A percentile compares a stretch with the other conserved stretches of the same genome.
Conservation (phyloP, 92 coral and sea anemone species). For the Diadumene lineata region DNA sequence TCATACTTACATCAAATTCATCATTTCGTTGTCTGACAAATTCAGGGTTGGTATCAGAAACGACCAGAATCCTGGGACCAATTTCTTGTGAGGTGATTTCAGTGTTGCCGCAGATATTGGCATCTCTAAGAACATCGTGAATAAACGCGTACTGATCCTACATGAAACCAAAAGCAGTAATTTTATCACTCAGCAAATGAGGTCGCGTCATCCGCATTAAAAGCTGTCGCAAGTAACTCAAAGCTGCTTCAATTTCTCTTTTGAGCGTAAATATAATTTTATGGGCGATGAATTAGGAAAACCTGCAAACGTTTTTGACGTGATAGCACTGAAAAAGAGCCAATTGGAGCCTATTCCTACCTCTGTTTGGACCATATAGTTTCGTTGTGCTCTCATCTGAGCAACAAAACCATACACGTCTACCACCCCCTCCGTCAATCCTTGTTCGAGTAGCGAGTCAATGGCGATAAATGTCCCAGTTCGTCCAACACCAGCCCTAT, state of each 20-base stretch:
- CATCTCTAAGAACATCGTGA: slow-evolving; percentile 81
- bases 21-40: slow-evolving; percentile 37
- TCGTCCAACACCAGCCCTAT: slow-evolving; percentile 92
- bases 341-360: too few relatives aligned
- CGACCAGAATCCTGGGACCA: slow-evolving; percentile 57
- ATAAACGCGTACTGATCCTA: slow-evolving; percentile 94
- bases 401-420: slow-evolving; percentile 91
- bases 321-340: too few relatives aligned
- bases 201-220: neutral
- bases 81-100: slow-evolving; percentile 78
- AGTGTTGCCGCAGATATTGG: slow-evolving; percentile 80
- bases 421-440: slow-evolving; percentile 84
- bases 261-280: too few relatives aligned
- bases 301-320: too few relatives aligned
- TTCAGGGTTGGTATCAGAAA: slow-evolving; percentile 64
- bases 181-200: too few relatives aligned
- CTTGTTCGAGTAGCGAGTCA: slow-evolving; percentile 88
- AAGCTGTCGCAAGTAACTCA: too few relatives aligned
- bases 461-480: slow-evolving; percentile 91
- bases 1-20: slow-evolving; percentile 63
- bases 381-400: slow-evolving; percentile 84
- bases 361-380: slow-evolving; percentile 92
- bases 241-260: too few relatives aligned
- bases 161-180: neutral
- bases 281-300: too few relatives aligned